Base-by-base conservation (phyloP, 92 coral and sea anemone species). In the Siderastrea siderea region DNA sequence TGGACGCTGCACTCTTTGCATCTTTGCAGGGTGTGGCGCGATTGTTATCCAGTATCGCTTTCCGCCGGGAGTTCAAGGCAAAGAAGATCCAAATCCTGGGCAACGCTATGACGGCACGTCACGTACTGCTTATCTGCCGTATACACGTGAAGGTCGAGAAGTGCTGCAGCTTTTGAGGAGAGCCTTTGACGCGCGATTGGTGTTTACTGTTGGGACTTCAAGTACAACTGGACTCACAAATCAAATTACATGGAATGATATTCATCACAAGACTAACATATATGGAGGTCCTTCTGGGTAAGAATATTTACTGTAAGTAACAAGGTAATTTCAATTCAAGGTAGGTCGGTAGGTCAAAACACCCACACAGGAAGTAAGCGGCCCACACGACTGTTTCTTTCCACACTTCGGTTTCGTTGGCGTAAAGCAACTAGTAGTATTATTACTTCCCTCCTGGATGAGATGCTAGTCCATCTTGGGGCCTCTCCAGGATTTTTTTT, bases 51-150 rank as follows among this genome's bases (percentile, higher is more conserved):
- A 66, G 3, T 93, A 93, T 77, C 0, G 7, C 45, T 82, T 93
- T 50, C 80, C 75, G 1, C 1, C 78, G 0, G 96, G 96, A 14
- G 46, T 47, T 3, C 96, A 93, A 85, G 89, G 88, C 65, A 49
- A 38, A 11, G 83, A 81, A 1, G 96, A 96, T 74, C 99, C 99
- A 2, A 94, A 90, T 19, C 99, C 99, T 11, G 99, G 97, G 1
- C 79, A 75, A 16, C 17, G 51, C 78, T 94, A 87, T 75, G 62
- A 50, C 0, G 93, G 96, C 52, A 92, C 96, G 0, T 38, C 11
- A 14, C 91, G 96, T 59, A 75, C 65, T 64, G 99, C 98, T 9
- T 94, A 89, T 75, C 84, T 94, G 0, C 90, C 95, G 17, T 90
- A 90, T 54, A 76, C 65, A 8, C 74, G 9, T 0, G 94, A 96